Conservation (phyloP, 2,797 vertebrate species). For the Amblyopsis hoosieri region DNA sequence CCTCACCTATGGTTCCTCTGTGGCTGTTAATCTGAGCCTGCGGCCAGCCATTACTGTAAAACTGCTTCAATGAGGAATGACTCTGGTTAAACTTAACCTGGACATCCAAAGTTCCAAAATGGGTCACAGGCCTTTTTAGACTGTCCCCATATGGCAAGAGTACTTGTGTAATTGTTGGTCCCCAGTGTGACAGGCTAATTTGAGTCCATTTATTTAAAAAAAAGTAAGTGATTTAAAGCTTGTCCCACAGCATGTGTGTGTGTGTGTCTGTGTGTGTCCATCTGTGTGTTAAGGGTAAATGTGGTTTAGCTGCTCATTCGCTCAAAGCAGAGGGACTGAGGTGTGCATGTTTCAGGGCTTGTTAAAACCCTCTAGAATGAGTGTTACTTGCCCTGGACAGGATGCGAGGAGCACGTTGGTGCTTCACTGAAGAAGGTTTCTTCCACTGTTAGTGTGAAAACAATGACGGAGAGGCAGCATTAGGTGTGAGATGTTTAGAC, state of each 20-base stretch:
- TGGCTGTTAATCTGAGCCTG: no score
- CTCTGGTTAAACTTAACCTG: no score
- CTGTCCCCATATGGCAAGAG: not conserved
- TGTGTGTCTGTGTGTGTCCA: not conserved
- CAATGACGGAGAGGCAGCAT: constrained; percentile 20
- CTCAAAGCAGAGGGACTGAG: not conserved
- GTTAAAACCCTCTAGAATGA: constrained; percentile 35
- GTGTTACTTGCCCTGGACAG: constrained; percentile 25
- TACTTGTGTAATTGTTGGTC: not conserved
- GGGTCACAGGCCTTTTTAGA: not conserved
- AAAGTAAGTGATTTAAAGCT: not conserved
- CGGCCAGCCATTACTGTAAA: no score
- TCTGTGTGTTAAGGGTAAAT: not conserved
- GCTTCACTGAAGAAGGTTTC: constrained; percentile 48
- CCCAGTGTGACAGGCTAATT: constrained; percentile 1
- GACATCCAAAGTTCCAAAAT: no score
- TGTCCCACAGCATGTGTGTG: not conserved
- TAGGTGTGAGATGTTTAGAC: constrained; percentile 31
- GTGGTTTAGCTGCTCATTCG: not conserved
- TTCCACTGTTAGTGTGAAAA: constrained; percentile 30
- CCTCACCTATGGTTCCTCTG: no score
- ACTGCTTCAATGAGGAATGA: no score
- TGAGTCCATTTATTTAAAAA: not conserved
- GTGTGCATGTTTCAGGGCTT: constrained; percentile 2
- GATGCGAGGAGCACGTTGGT: constrained; percentile 26